Base-by-base conservation (phyloP, 2,797 vertebrate genomes). In the Channallabes apus region DNA sequence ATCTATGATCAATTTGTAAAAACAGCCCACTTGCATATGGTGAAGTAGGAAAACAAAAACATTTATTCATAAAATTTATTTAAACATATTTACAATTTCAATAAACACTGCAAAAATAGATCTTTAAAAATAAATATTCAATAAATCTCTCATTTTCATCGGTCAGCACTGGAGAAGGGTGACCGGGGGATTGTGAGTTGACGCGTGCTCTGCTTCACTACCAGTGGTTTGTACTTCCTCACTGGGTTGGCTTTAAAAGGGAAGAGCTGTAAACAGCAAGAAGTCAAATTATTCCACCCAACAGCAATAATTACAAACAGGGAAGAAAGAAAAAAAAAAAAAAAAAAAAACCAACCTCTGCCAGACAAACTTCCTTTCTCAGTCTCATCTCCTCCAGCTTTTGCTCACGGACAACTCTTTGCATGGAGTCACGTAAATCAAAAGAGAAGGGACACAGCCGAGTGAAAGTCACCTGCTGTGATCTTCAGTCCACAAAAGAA, bases 211-310 rank as follows among this genome's bases (percentile, higher is more conserved):
- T 51, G 24, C 5, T 17, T 20, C 77, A 46, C 32, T 11, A 84
- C 61, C 61, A 87, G 51, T 9, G 86, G 86, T 15, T 81, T 87
- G 82, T 87, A 87, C 22, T 38, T 76, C 77, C 86, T 80, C 35
- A 87, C 76, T 20, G 82, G 77, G n/a, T 84, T 87, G 15, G 86
- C 86, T 46, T 7, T 81, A 69, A 87, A 87, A 0, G 11, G 29
- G 9, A 27, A 2, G 0, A 2, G 24, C 82, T 83, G 75, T 24
- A 64, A 76, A 35, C 27, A 64, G 12, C 32, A 61, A 59, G 2
- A 82, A 82, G 32, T 59, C 32, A 15, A 82, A 41, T 68, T 65
- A 69, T 20, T 29, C 38, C 38, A 20, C 18, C 17, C 20, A 59
- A 59, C 58, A 18, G 5, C 4, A 59, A 59, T 72, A 11, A 9